Evolutionary conservation across 2,888 invertebrate species (phyloP), one percentile per base, ranked within the genome.

Genomic region (Drosophila longiperda): DNA sequence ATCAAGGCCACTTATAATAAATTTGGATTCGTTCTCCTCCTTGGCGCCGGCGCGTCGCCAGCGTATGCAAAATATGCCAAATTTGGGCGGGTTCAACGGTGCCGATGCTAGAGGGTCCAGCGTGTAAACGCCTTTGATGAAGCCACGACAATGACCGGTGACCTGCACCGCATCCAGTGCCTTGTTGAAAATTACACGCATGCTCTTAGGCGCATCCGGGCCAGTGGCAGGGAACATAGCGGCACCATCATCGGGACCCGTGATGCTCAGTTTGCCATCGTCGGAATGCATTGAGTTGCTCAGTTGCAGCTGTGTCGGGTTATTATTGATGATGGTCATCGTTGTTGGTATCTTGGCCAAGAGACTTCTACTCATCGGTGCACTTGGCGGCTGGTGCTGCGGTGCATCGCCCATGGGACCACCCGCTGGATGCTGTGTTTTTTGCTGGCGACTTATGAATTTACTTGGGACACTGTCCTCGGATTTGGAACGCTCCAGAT

Each of bases 1-100:
- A 4, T 92, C 91, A 53, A 92, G 66, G 4, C 93, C 93, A 53
- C 82, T 87, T 36, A 93, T 90, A 15, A 92, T 66, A 80, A 93
- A 93, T 79, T 93, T 93, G 15, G 93, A 92, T 76, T 93, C 93
- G 66, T 93, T 92, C 70, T 93, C 93, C 34, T 92, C 91, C 61
- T 90, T 91, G 50, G 59, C 81, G 15, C 91, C 92, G 5, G 73
- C 73, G 0, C 93, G 90, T 5, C 92, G 90, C 93, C 93, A 93
- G 64, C 91, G 92, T 59, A 93, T 90, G 60, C 93, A 93, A 73
- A 92, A 93, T 3, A 93, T 80, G 38, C 93, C 93, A 69, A 93
- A 93, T 33, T 84, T 63, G 32, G 74, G 71, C 15, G 61, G 48
- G 5, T 42, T 34, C 5, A 38, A 17, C 7, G 26, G 12, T 38